These are phyloP conservation scores for Micoletzkya japonica DNA, from an alignment of 2,888 invertebrate genomes.

Conservation along the genomic window DNA sequence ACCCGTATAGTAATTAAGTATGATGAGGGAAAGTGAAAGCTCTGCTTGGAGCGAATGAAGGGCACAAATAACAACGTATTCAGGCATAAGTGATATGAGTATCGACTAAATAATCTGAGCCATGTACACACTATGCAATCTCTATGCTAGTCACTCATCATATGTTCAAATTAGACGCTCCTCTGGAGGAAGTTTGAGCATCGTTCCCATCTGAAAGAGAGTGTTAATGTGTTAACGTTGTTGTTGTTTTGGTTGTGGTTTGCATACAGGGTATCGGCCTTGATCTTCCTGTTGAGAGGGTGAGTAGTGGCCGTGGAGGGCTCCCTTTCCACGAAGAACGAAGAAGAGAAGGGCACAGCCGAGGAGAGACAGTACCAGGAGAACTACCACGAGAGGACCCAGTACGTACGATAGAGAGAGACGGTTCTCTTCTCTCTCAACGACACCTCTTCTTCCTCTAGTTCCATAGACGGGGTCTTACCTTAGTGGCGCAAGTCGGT, in stretches of 20 bases:
- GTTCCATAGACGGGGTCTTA: slow-evolving; percentile 7
- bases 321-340: slow-evolving; percentile 52
- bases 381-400: slow-evolving; percentile 50
- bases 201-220: slow-evolving; percentile 44
- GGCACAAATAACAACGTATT: too few species aligned
- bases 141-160: too few species aligned
- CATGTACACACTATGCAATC: too few species aligned
- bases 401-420: slow-evolving; percentile 52
- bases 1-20: too few species aligned
- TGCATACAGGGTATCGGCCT: slow-evolving; percentile 31
- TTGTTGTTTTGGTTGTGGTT: not conserved
- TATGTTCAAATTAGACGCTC: slow-evolving; percentile 49
- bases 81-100: too few species aligned
- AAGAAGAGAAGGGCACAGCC: slow-evolving; percentile 56
- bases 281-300: slow-evolving; percentile 49
- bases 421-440: slow-evolving; percentile 45
- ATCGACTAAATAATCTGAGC: too few species aligned
- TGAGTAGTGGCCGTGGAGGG: slow-evolving; percentile 58
- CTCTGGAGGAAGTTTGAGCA: slow-evolving; percentile 52
- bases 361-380: slow-evolving; percentile 51
- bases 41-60: too few species aligned
- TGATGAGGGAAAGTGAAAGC: too few species aligned
- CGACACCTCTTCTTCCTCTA: not conserved
- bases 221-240: not conserved
- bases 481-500: slow-evolving; percentile 46